Evolutionary conservation across 2,113 vertebrate species (phyloP), one percentile per base, ranked within the genome.

Genomic region (Numida meleagris): DNA sequence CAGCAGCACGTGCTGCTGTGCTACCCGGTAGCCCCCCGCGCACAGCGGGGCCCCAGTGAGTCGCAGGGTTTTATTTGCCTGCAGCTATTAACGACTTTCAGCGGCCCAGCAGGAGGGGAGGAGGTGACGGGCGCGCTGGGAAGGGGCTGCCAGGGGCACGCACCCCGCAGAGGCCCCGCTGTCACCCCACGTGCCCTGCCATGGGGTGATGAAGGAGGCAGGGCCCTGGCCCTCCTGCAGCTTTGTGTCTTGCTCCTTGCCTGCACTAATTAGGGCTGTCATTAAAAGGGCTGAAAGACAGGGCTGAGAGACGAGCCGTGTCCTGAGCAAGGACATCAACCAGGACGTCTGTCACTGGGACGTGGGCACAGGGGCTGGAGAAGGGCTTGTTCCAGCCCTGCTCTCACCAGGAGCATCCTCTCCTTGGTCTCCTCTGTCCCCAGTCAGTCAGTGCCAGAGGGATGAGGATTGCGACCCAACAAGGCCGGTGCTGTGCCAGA

Each of bases 201-300:
- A 31, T n/a, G 14, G 31, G 21, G 7, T 57, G 77, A 45, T 42
- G 61, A 38, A 78, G 76, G 15, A 2, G 13, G 13, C 3, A 12
- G 51, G 42, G 61, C 23, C 67, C 45, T 5, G 4, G n/a, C 25
- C 15, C 36, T 63, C 34, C 36, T 38, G 24, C 53, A 40, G 36
- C 33, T 8, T 23, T 24, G 42, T 18, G 34, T 43, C 34, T 31
- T 2, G 3, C 51, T 31, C 7, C 8, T 50, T 2, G 3, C 24
- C 46, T 3, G 23, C 33, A 53, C 80, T 76, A 82, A 91, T 61
- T 53, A 80, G 46, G 59, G 57, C 14, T 7, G 55, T 92, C 48
- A 91, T 90, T 96, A 86, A 89, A 93, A 45, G 68, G 36, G 62
- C 65, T 87, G 86, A 86, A 86, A 90, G 68, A 72, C 3, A 21